These are phyloP conservation scores for Fissipunctia ypsillon DNA, from an alignment of 2,888 invertebrate genomes.

Conservation along the genomic window DNA sequence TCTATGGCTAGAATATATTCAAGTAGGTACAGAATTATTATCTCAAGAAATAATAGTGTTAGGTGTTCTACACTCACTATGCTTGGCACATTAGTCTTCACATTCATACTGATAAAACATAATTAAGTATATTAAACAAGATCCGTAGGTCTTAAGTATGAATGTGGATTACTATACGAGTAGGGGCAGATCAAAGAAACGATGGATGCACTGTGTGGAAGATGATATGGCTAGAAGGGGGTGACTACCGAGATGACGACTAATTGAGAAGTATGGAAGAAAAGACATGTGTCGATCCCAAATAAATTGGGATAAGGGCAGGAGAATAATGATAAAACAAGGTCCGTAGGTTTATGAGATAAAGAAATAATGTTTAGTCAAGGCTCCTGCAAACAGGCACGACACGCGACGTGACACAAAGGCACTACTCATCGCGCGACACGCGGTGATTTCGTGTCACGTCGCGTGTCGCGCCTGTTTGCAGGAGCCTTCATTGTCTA, in stretches of 20 bases:
- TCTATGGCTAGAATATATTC: background rate
- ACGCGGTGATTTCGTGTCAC: too few relatives aligned
- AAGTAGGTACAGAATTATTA: background rate
- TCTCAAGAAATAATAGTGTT: background rate
- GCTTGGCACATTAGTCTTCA: background rate
- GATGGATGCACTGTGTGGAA: background rate
- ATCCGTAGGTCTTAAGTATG: background rate
- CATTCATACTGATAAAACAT: background rate
- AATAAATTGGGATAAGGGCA: background rate
- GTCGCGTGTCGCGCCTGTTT: too few relatives aligned
- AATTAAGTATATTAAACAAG: background rate
- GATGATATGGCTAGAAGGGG: background rate
- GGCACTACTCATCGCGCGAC: too few relatives aligned
- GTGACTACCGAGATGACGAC: background rate
- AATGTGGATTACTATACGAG: background rate
- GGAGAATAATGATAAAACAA: background rate
- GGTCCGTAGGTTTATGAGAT: background rate
- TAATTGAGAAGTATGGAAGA: background rate
- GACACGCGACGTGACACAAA: too few relatives aligned
- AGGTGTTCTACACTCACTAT: background rate
- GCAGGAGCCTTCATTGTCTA: too few relatives aligned
- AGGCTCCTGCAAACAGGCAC: too few relatives aligned
- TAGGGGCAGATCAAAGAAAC: background rate
- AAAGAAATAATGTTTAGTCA: too few relatives aligned
- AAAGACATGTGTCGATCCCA: background rate